Base-by-base conservation (phyloP, 2,888 invertebrate species). In the Encarsia formosa region DNA sequence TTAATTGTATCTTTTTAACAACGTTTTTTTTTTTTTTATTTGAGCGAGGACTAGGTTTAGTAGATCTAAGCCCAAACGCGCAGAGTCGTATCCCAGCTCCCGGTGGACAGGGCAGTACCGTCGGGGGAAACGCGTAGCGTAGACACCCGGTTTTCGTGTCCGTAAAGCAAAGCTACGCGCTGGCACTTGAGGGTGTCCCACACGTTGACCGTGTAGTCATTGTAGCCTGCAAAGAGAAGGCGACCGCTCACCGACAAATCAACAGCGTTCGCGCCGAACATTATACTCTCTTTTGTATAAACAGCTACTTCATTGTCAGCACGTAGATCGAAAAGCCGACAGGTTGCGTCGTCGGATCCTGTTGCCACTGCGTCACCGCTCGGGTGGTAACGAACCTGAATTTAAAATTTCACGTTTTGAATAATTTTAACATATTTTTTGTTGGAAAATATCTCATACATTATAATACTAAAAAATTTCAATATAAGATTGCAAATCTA, bases 341-440 rank as follows among this genome's bases (percentile, higher is more conserved):
- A 97, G 48, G 93, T 91, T 38, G 93, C 89, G 80, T 99, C 99
- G 76, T 99, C 99, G n/a, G 93, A 92, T 19, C 97, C 99, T 20
- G 97, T 93, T 41, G 94, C 97, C 56, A 99, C 89, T 48, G 98
- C 95, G 80, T 99, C 99, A 38, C 99, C 99, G 70, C 95, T 93
- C 4, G 99, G 99, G 81, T 99, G 96, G 80, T 95, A 99, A 75
- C 93, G 87, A 45, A 99, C 96, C 72, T 72, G 50, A n/a, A n/a
- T n/a, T n/a, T n/a, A n/a, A n/a, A n/a, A n/a, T n/a, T n/a, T n/a
- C n/a, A n/a, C n/a, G n/a, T n/a, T n/a, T n/a, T n/a, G n/a, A n/a
- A n/a, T n/a, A n/a, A n/a, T n/a, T n/a, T n/a, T n/a, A n/a, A n/a
- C n/a, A n/a, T n/a, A n/a, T n/a, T n/a, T n/a, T n/a, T n/a, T n/a